phyloP scores from a whole-genome alignment of 2,888 invertebrate species.

The Watsonalla binaria region DNA sequence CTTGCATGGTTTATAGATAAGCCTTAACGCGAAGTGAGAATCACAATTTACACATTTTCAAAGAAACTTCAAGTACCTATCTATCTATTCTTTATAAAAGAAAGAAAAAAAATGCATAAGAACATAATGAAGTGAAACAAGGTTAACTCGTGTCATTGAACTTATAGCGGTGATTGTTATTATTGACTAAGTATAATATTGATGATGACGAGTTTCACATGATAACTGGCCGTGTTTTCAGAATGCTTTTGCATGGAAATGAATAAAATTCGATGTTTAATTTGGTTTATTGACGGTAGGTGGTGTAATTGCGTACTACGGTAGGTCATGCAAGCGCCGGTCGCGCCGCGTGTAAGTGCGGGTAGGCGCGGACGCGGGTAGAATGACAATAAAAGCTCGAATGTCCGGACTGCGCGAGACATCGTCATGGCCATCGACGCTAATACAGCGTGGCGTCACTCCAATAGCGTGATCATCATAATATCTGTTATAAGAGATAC shows the following conservation, averaged over 20 bases:
- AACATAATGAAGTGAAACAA: background rate
- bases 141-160: background rate
- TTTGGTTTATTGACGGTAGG: background rate
- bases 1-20: background rate
- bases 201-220: background rate
- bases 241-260: background rate
- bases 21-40: background rate
- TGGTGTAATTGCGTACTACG: background rate
- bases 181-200: background rate
- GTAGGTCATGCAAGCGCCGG: background rate
- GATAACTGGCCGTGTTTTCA: background rate
- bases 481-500: conserved; percentile 73
- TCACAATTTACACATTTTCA: no score
- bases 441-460: conserved; percentile 29
- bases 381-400: conserved; percentile 4
- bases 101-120: no score
- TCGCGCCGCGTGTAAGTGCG: conserved; percentile 7
- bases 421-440: conserved; percentile 60
- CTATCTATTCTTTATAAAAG: no score
- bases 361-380: conserved; percentile 1
- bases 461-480: conserved; percentile 49
- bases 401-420: background rate
- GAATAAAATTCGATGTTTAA: background rate
- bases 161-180: background rate
- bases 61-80: no score